Conservation (phyloP, 2,113 vertebrate genomes). For the Arenaria interpres region DNA sequence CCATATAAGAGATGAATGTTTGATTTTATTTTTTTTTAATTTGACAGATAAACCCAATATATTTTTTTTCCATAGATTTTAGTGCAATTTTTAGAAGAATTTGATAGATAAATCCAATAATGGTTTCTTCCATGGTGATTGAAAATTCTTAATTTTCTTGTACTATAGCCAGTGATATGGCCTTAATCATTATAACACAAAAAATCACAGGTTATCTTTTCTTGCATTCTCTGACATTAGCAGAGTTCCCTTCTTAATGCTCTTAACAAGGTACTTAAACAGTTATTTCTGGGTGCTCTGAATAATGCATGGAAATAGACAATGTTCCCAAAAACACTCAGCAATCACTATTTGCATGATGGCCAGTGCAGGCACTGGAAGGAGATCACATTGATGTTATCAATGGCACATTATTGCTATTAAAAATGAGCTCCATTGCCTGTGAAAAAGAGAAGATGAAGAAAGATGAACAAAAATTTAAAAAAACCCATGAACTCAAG, state of each 20-base stretch:
- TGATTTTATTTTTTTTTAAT: neutral
- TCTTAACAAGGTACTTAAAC: neutral
- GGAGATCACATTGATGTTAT: neutral
- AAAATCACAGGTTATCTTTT: neutral
- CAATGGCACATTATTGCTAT: neutral
- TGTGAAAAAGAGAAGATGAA: neutral
- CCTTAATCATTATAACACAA: neutral
- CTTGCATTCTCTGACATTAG: neutral
- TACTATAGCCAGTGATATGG: neutral
- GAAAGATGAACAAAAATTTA: neutral
- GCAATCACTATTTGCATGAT: neutral
- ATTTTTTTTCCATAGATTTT: neutral
- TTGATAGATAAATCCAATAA: neutral
- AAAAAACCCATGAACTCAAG: neutral
- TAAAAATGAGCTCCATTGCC: neutral
- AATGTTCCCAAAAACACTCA: neutral
- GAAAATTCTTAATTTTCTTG: neutral
- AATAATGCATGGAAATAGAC: neutral
- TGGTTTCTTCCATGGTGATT: neutral
- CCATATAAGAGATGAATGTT: fast-evolving
- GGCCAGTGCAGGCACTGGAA: neutral
- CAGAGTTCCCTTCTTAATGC: neutral
- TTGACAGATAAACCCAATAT: neutral
- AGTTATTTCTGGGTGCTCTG: neutral
- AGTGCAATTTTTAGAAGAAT: neutral